Evolutionary conservation across 2,797 vertebrate species (phyloP), one percentile per base, ranked within the genome.

Genomic region (Phylloscopus collybita): DNA sequence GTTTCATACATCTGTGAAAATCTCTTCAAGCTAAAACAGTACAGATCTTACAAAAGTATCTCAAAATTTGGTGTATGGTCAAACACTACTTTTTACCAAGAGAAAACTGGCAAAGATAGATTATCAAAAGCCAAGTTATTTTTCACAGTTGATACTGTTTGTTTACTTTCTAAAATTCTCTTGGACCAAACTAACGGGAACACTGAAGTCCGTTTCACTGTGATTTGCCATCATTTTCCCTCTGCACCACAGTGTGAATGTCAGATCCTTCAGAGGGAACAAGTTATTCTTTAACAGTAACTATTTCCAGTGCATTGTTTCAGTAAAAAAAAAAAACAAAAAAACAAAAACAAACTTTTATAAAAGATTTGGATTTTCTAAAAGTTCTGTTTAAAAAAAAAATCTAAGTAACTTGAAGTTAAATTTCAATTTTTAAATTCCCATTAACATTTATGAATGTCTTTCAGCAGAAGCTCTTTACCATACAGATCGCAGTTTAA

Each of bases 151-250:
- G 16, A 56, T 71, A 80, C 10, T 53, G 16, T 60, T 82, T 62
- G 61, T 80, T 90, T 90, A 94, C 53, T 96, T 91, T 78, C 82
- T 53, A 54, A 86, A 75, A 85, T 93, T 78, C 94, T 86, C 56
- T 79, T 65, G 71, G 67, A 69, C 54, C 87, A 90, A 91, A 82
- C 51, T 66, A 75, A 44, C 27, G 89, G 84, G 81, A 90, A 73
- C 59, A 78, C 54, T 76, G 76, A 94, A 95, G 76, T 62, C 61
- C 4, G 0, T 95, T 95, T 94, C 92, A 83, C 38, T 85, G 57
- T 67, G 45, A 82, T 83, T 95, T 96, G 57, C 59, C 40, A 45
- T 67, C 5, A 32, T 72, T 88, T 88, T 81, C 71, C 36, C 62
- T 87, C 45, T 74, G 65, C 71, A 88, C 56, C 67, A 86, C 36